Evolutionary conservation across 2,797 vertebrate species (phyloP), one percentile per base, ranked within the genome.

Genomic region (Crax fasciolata): DNA sequence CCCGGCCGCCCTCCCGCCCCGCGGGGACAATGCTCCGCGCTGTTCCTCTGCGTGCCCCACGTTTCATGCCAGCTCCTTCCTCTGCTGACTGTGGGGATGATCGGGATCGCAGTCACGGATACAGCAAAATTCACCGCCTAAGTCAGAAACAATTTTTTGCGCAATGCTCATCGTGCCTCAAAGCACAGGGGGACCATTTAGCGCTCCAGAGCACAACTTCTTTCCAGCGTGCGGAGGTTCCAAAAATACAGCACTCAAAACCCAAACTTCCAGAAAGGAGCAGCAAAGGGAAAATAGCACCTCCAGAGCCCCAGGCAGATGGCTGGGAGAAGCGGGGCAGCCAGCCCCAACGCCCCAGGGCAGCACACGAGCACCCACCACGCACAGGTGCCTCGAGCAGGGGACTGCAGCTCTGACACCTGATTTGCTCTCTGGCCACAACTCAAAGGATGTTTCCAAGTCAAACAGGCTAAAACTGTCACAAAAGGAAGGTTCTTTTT

Each of bases 401-500:
- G 25, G 51, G 16, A 58, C 71, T 30, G 59, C 77, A 79, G 57
- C 1, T 0, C 32, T 51, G 49, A 65, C 72, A 93, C 61, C 32
- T 1, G 1, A 43, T 51, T 68, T 61, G 24, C 46, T 44, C 70
- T 35, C 67, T 66, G 81, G 61, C 58, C 84, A 75, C 61, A 75
- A 61, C 57, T 75, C 35, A 65, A 84, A 90, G 25, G 49, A 91
- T 58, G 46, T 16, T 91, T 85, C 52, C 65, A 77, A 92, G 62
- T 25, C 72, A 85, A 94, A 89, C 57, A 82, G 81, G 80, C 83
- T 32, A 83, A 51, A 92, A 74, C 5, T 84, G 58, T 71, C 90
- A 65, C 27, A 93, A 94, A 94, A 85, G 38, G 85, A 92, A 87
- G 61, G 58, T 57, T 63, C 25, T 12, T 93, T 55, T 74, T 90